These are phyloP conservation scores for Siniperca obscura DNA, from an alignment of 2,797 vertebrate genomes.

Conservation along the genomic window DNA sequence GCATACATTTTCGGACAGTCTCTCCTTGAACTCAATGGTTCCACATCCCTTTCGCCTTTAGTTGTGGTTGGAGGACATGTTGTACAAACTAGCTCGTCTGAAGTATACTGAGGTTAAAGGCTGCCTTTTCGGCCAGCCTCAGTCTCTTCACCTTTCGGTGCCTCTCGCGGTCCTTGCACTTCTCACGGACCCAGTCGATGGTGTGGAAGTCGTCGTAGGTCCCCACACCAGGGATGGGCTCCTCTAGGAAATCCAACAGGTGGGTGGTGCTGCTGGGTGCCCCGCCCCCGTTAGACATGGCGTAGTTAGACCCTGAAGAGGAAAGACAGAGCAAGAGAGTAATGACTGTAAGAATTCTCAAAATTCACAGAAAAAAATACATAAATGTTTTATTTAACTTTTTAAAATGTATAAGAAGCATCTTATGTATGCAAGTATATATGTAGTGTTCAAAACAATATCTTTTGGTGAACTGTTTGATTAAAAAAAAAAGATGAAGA, in stretches of 20 bases:
- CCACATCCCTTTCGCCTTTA: neutral
- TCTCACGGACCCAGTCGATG: slow-evolving; percentile 98
- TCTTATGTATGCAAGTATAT: too few species aligned
- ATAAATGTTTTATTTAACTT: neutral
- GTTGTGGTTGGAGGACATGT: neutral
- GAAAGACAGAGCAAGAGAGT: neutral
- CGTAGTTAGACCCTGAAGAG: slow-evolving; percentile 92
- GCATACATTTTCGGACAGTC: too few species aligned
- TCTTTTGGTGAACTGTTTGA: neutral
- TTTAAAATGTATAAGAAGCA: too few species aligned
- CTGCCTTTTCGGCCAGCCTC: rapidly evolving
- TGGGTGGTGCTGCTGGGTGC: slow-evolving; percentile 94
- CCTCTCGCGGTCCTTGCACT: slow-evolving; percentile 97
- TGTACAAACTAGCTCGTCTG: neutral
- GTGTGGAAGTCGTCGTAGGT: slow-evolving; percentile 99
- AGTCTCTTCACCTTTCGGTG: slow-evolving; percentile 90
- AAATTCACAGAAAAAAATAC: neutral
- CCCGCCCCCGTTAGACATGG: slow-evolving; percentile 96
- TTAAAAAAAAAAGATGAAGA: neutral
- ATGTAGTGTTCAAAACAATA: neutral
- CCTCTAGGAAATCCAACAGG: slow-evolving; percentile 94
- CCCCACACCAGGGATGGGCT: slow-evolving; percentile 97
- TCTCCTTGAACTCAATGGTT: too few species aligned
- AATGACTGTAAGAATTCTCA: neutral
- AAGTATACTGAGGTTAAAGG: neutral